These are phyloP conservation scores for Anguilla rostrata DNA, from an alignment of 2,113 vertebrate species.

Conservation along the genomic window DNA sequence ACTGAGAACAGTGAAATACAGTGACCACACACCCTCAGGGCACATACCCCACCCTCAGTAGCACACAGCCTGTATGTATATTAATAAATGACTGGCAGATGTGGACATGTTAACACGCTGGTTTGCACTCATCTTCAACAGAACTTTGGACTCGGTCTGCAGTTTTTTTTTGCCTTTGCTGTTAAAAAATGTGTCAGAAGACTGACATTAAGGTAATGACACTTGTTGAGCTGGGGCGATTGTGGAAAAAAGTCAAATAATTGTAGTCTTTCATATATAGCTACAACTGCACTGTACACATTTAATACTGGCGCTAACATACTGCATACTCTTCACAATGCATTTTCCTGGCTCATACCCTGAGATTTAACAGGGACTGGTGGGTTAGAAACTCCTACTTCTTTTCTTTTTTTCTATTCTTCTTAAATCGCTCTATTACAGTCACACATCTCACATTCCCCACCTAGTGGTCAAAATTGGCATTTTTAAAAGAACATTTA, in stretches of 20 bases:
- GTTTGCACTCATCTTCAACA: background rate
- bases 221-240: background rate
- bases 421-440: conserved; percentile 59
- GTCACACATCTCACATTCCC: conserved; percentile 61
- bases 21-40: background rate
- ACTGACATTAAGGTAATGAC: background rate
- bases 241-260: background rate
- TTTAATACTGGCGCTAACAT: conserved; percentile 68
- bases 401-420: conserved; percentile 28
- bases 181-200: background rate
- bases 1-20: background rate
- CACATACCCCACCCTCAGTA: background rate
- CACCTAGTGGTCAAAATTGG: conserved; percentile 66
- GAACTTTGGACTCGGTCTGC: background rate
- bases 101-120: background rate
- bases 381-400: conserved; percentile 63
- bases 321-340: conserved; percentile 44
- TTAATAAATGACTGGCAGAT: background rate
- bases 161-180: background rate
- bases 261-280: conserved; percentile 31
- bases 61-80: background rate
- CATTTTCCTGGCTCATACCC: conserved; percentile 53
- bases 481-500: conserved; percentile 25
- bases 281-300: conserved; percentile 46
- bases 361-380: conserved; percentile 63